Evolutionary conservation across 92 coral and sea anemone genomes (phyloP).

Genomic region (Epizoanthus rinbou): DNA sequence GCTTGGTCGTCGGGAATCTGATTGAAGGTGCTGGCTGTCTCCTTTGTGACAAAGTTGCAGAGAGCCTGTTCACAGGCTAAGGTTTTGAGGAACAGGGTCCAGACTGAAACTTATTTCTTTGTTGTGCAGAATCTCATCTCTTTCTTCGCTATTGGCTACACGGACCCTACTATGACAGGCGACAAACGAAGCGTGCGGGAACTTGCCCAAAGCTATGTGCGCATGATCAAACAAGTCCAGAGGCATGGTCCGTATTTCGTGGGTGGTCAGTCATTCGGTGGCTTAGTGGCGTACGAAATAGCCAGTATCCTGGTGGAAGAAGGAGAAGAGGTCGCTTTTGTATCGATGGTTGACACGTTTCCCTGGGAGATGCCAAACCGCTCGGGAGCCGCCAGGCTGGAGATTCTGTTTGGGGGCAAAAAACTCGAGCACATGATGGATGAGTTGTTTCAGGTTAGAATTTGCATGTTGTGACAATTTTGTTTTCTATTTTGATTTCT

Average conservation of each 20-base stretch:
- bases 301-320: constrained; percentile 68
- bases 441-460: constrained; percentile 58
- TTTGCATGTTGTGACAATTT: not conserved
- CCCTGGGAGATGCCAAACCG: constrained; percentile 74
- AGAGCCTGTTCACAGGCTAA: too few species aligned
- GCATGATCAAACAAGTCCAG: constrained; percentile 52
- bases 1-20: too few species aligned
- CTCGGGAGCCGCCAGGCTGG: constrained; percentile 67
- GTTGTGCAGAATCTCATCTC: constrained; percentile 46
- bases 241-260: constrained; percentile 62
- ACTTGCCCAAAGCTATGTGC: constrained; percentile 56
- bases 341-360: constrained; percentile 82
- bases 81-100: too few species aligned
- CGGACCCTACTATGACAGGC: constrained; percentile 51
- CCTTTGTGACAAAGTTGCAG: too few species aligned
- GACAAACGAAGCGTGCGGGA: constrained; percentile 56
- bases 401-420: constrained; percentile 53
- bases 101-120: not conserved
- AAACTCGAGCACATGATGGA: constrained; percentile 59
- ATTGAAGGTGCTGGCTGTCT: too few species aligned
- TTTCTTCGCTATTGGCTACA: constrained; percentile 63
- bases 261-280: constrained; percentile 75
- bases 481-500: not conserved
- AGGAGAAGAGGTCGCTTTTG: constrained; percentile 68
- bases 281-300: constrained; percentile 71